These are phyloP conservation scores for Argyresthia albistria DNA, from an alignment of 2,888 invertebrate genomes.

Conservation along the genomic window DNA sequence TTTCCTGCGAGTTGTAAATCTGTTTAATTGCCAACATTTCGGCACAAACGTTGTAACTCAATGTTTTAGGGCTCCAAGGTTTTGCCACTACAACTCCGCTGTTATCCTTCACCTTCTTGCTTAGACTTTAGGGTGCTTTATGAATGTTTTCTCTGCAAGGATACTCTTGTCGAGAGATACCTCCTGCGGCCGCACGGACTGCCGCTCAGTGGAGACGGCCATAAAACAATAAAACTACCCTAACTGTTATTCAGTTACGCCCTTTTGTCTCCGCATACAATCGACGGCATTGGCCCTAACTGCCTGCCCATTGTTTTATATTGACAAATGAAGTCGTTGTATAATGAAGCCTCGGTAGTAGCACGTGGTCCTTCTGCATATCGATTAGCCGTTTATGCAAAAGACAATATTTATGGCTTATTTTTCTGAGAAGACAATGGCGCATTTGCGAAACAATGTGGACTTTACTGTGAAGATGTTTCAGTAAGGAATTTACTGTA, in stretches of 20 bases:
- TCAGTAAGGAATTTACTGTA: not conserved
- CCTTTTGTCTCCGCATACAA: slow-evolving; percentile 34
- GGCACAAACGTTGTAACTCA: slow-evolving; percentile 33
- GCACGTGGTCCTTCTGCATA: slow-evolving; percentile 1
- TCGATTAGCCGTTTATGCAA: slow-evolving; percentile 3
- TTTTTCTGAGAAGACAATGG: not conserved
- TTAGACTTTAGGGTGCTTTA: not conserved
- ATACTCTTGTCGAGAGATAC: slow-evolving; percentile 22
- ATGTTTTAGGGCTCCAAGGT: slow-evolving; percentile 36
- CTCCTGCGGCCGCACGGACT: slow-evolving; percentile 62
- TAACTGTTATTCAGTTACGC: slow-evolving; percentile 45
- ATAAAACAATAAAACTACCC: slow-evolving; percentile 62
- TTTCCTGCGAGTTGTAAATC: slow-evolving; percentile 59
- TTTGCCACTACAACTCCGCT: not conserved
- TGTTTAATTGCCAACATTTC: slow-evolving; percentile 56
- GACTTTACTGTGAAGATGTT: not conserved
- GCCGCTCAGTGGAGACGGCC: slow-evolving; percentile 24
- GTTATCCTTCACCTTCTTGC: not conserved
- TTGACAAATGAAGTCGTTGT: slow-evolving; percentile 52
- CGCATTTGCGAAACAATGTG: not conserved
- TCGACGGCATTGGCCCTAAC: slow-evolving; percentile 44
- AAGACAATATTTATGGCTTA: not conserved
- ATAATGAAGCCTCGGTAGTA: slow-evolving; percentile 22
- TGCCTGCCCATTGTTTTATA: slow-evolving; percentile 41
- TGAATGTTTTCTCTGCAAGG: not conserved